Percentiles rank a stretch among this genome's conserved stretches.
Conservation (phyloP, 1,140 invertebrate species). For the Drosophila pseudoobscura region DNA sequence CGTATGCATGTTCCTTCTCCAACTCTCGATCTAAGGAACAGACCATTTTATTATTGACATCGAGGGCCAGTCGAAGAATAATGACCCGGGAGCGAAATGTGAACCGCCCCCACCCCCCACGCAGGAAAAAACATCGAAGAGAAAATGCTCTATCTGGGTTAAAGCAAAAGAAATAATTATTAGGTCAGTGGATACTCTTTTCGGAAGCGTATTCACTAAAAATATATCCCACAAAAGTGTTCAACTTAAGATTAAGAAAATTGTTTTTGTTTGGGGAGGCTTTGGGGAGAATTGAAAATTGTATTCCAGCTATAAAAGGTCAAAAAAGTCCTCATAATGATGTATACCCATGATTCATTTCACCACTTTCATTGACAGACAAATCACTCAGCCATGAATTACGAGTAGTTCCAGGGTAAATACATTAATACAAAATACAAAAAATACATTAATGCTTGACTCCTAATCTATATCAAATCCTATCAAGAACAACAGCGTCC, state of each 20-base stretch:
- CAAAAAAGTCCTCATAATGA: too few relatives aligned
- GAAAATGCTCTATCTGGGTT: conserved; percentile 31
- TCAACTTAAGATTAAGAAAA: not conserved
- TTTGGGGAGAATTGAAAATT: too few relatives aligned
- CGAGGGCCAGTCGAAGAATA: conserved; percentile 45
- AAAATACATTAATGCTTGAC: conserved; percentile 40
- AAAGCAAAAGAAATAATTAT: too few relatives aligned
- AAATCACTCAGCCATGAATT: conserved; percentile 45
- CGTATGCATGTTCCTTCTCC: conserved; percentile 48
- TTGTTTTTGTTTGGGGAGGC: too few relatives aligned
- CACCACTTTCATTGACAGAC: conserved; percentile 43
- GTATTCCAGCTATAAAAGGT: too few relatives aligned
- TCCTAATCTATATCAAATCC: conserved; percentile 43
- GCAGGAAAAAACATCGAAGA: conserved; percentile 2
- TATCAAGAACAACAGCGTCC: conserved; percentile 33
- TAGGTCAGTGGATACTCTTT: too few relatives aligned
- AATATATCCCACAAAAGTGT: not conserved
- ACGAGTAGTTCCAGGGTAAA: conserved; percentile 4
- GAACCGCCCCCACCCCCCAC: conserved; percentile 9
- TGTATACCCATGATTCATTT: conserved; percentile 19
- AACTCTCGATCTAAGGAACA: conserved; percentile 25
- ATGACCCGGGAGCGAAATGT: conserved; percentile 48
- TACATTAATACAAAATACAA: too few relatives aligned
- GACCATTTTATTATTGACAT: conserved; percentile 72
- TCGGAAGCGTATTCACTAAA: too few relatives aligned